Percentiles rank a stretch among this genome's conserved stretches.
phyloP scores from a whole-genome alignment of 2,888 invertebrate genomes.

The Piscicola geometra region DNA sequence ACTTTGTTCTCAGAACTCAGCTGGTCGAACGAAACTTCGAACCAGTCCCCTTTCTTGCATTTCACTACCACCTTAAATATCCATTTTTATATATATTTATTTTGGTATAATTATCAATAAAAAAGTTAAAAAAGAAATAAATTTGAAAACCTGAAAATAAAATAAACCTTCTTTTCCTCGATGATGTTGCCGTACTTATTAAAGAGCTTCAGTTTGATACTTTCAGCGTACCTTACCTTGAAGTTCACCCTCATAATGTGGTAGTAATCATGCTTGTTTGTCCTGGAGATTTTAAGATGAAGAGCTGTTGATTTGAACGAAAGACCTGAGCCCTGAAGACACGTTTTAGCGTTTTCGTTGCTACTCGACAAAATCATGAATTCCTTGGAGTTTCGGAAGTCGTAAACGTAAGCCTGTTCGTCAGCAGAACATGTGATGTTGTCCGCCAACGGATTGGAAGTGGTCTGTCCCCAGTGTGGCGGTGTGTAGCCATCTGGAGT shows the following conservation, averaged over 20 bases:
- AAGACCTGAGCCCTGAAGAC: neutral
- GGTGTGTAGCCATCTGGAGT: neutral
- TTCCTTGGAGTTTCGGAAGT: neutral
- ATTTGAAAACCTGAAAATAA: no score
- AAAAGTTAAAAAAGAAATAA: no score
- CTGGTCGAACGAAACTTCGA: neutral
- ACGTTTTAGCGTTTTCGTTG: neutral
- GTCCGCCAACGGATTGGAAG: neutral
- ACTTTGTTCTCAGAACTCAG: neutral
- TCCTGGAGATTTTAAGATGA: constrained; percentile 2
- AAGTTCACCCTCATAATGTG: neutral
- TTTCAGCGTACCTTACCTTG: neutral
- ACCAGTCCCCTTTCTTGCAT: neutral
- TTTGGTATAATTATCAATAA: no score
- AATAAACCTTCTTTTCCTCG: neutral
- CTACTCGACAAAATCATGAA: neutral
- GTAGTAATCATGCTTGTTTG: neutral
- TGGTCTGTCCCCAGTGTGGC: neutral
- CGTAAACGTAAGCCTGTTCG: neutral
- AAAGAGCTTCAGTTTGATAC: neutral
- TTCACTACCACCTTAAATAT: no score
- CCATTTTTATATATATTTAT: no score
- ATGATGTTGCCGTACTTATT: neutral
- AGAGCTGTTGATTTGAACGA: neutral
- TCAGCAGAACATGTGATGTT: neutral